These are phyloP conservation scores for Callosobruchus maculatus DNA, from an alignment of 2,888 invertebrate species.

Conservation along the genomic window DNA sequence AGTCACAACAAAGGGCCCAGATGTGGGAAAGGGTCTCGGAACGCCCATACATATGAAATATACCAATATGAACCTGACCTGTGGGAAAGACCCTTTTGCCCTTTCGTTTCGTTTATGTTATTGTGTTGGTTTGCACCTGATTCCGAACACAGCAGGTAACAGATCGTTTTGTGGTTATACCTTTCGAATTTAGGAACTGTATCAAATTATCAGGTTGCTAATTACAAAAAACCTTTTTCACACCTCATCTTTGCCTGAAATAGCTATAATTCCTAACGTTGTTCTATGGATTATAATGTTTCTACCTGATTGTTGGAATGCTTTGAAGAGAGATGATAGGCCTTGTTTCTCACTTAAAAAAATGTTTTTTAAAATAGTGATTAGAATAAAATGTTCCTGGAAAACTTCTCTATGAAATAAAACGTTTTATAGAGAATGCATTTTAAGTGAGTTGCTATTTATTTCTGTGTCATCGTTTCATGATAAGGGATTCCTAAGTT, in stretches of 20 bases:
- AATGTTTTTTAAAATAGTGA: no score
- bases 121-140: constrained; percentile 14
- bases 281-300: neutral
- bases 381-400: no score
- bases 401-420: no score
- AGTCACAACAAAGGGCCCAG: neutral
- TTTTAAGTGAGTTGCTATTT: no score
- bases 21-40: neutral
- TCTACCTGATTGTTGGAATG: neutral
- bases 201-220: neutral
- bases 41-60: neutral
- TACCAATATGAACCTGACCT: constrained; percentile 7
- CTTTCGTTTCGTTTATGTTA: constrained; percentile 10
- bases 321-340: neutral
- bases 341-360: no score
- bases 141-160: constrained; percentile 15
- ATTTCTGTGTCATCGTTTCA: no score
- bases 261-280: neutral
- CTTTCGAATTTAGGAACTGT: neutral
- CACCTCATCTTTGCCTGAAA: neutral
- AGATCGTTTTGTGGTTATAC: constrained; percentile 5
- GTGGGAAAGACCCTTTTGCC: constrained; percentile 8
- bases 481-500: no score
- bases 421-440: no score
- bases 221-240: neutral